Evolutionary conservation across 2,797 vertebrate species (phyloP), one percentile per base, ranked within the genome.

Genomic region (Peromyscus nudipes): DNA sequence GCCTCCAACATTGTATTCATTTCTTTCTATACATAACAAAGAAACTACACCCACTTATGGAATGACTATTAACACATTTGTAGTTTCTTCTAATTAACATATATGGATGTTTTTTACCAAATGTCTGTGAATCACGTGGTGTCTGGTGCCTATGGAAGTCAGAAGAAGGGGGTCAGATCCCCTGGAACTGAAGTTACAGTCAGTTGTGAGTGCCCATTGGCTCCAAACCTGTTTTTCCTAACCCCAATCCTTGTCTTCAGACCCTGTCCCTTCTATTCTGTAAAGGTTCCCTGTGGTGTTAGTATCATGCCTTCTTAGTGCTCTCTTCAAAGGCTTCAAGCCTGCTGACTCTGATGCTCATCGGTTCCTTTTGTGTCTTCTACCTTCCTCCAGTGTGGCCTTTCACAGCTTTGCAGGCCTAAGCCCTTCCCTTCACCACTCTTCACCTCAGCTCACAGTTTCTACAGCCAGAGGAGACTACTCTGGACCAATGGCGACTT

Each of bases 11-110:
- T 90, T 87, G 46, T 96, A 2, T 23, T 85, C 65, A 27, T 69
- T 92, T 96, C 65, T 69, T 92, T 96, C 65, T 49, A 1, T 76
- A 55, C 23, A 14, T 23, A 71, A 31, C 79, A 94, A 79, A 75
- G 69, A 96, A 94, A 89, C 10, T 27, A 83, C 76, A 79, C 25
- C 14, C 19, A 46, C 17, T 23, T 21, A 21, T 43, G 29, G 62
- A 64, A 89, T 95, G 62, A 82, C 37, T 31, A 81, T 21, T 89
- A 87, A 64, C 0, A 80, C 29, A 79, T 55, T 71, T 84, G 52
- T 11, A 75, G n/a, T 23, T 62, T 89, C 67, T 67, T 67, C 21
- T 40, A 37, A 65, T 12, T 23, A 82, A 21, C 27, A 27, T 29
- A 64, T 19, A 11, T 83, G 81, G n/a, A 40, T 62, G 25, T 11